Conservation (phyloP, 53 echinoderm and acorn worm species). For the Henricia sp. region DNA sequence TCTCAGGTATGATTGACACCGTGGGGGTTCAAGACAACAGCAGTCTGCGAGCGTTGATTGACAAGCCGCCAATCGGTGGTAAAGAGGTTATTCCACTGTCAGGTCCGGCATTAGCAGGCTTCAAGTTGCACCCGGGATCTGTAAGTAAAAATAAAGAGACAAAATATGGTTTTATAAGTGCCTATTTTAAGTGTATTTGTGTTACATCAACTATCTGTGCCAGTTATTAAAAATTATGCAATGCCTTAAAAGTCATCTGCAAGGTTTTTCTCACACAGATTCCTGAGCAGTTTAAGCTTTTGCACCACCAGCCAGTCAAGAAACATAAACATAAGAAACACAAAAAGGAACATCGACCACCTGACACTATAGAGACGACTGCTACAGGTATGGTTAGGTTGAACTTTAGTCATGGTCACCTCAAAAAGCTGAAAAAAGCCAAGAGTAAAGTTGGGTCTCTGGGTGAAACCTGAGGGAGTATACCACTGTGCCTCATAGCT, state of each 20-base stretch:
- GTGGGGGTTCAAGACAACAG: slow-evolving; percentile 93
- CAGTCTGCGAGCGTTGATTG: slow-evolving; percentile 88
- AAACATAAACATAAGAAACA: slow-evolving; percentile 98
- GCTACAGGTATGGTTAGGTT: slow-evolving; percentile 57
- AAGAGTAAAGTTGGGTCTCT: neutral
- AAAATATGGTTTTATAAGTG: too few relatives aligned
- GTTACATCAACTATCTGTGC: too few relatives aligned
- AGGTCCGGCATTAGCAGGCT: slow-evolving; percentile 74
- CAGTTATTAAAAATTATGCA: too few relatives aligned
- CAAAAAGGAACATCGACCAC: slow-evolving; percentile 85
- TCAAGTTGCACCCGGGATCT: slow-evolving; percentile 97
- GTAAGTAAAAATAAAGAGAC: slow-evolving; percentile 69
- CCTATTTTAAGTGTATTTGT: too few relatives aligned
- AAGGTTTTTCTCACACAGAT: too few relatives aligned
- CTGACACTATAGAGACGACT: slow-evolving; percentile 67
- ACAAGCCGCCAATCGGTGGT: slow-evolving; percentile 95
- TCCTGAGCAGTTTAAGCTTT: slow-evolving; percentile 90
- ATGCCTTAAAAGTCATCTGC: too few relatives aligned
- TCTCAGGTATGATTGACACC: slow-evolving; percentile 90
- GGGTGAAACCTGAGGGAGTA: too few relatives aligned
- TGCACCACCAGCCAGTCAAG: slow-evolving; percentile 97
- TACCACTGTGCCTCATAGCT: too few relatives aligned
- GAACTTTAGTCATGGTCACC: neutral
- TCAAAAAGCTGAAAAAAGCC: neutral
- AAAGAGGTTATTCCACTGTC: slow-evolving; percentile 82